phyloP scores from a whole-genome alignment of 1,140 invertebrate genomes.

The Paracyclopina nana region DNA sequence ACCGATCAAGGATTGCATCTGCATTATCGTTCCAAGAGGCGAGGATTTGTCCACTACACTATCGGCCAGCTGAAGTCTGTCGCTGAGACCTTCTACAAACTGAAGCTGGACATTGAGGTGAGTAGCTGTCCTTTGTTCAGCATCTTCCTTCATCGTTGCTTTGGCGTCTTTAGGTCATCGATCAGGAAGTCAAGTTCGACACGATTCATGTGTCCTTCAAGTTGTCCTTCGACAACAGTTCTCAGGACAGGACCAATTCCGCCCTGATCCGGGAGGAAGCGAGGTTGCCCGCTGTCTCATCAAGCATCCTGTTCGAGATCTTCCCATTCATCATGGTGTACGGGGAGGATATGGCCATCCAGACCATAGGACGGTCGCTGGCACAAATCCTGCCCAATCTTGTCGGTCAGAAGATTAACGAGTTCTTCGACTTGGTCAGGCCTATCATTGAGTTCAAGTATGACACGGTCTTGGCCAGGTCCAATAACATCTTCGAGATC shows the following conservation, averaged over 20 bases:
- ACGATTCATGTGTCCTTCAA: conserved; percentile 76
- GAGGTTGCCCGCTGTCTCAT: conserved; percentile 53
- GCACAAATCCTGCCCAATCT: conserved; percentile 51
- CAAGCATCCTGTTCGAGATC: conserved; percentile 78
- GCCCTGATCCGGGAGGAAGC: conserved; percentile 65
- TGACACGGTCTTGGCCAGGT: conserved; percentile 34
- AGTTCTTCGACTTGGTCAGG: conserved; percentile 69
- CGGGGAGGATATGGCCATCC: conserved; percentile 30
- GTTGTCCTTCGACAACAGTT: conserved; percentile 78
- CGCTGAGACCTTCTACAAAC: conserved; percentile 51
- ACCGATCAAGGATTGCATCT: conserved; percentile 61
- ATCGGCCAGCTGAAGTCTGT: conserved; percentile 86
- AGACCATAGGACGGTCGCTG: conserved; percentile 3
- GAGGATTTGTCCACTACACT: conserved; percentile 85
- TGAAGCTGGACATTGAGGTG: conserved; percentile 76
- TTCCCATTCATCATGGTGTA: conserved; percentile 96
- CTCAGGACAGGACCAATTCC: conserved; percentile 30
- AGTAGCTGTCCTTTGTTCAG: no score
- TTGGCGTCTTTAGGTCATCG: no score
- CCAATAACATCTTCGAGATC: conserved; percentile 88
- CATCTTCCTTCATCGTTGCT: no score
- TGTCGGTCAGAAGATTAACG: conserved; percentile 64
- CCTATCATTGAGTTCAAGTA: conserved; percentile 79
- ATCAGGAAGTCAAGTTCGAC: conserved; percentile 62
- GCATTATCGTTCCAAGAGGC: conserved; percentile 74